These are phyloP conservation scores for Xyrauchen texanus DNA, from an alignment of 2,113 vertebrate species.

Conservation along the genomic window DNA sequence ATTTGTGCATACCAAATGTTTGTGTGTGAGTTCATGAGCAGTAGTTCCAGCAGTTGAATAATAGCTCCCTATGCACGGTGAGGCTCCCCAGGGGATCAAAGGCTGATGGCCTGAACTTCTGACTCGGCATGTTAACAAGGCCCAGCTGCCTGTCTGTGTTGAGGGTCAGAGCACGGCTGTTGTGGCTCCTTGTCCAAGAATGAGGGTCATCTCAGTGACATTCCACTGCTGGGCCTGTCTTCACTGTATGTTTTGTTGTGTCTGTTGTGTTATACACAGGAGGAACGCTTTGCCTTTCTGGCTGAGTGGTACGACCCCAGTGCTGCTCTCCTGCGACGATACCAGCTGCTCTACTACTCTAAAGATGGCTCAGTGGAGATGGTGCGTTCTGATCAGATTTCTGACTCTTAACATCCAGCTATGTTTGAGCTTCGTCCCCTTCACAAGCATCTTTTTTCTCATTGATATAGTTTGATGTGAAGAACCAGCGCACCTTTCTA, in stretches of 20 bases:
- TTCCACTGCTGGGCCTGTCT: conserved; percentile 10
- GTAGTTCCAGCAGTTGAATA: conserved; percentile 34
- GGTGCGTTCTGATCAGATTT: conserved; percentile 67
- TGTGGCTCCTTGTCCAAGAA: conserved; percentile 9
- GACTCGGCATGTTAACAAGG: conserved; percentile 21
- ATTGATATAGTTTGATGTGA: conserved; percentile 85
- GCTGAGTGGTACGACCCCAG: conserved; percentile 92
- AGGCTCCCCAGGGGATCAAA: conserved; percentile 3
- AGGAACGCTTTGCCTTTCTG: conserved; percentile 88
- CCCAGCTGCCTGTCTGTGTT: conserved; percentile 41
- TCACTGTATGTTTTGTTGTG: conserved; percentile 33
- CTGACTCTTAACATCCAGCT: background rate
- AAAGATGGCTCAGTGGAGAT: conserved; percentile 91
- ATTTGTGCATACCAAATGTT: background rate
- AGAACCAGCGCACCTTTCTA: conserved; percentile 88
- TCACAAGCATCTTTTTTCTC: background rate
- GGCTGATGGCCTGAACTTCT: background rate
- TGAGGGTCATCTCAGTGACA: conserved; percentile 13
- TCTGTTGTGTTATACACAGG: conserved; percentile 62
- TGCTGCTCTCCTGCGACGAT: conserved; percentile 85
- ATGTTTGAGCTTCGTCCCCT: background rate
- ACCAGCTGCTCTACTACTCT: conserved; percentile 90
- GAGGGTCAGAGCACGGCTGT: conserved; percentile 23
- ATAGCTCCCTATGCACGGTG: background rate
- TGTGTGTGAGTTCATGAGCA: conserved; percentile 14